These are phyloP conservation scores for Apostichopus japonicus DNA, from an alignment of 35 echinoderm and acorn worm genomes.

Conservation along the genomic window DNA sequence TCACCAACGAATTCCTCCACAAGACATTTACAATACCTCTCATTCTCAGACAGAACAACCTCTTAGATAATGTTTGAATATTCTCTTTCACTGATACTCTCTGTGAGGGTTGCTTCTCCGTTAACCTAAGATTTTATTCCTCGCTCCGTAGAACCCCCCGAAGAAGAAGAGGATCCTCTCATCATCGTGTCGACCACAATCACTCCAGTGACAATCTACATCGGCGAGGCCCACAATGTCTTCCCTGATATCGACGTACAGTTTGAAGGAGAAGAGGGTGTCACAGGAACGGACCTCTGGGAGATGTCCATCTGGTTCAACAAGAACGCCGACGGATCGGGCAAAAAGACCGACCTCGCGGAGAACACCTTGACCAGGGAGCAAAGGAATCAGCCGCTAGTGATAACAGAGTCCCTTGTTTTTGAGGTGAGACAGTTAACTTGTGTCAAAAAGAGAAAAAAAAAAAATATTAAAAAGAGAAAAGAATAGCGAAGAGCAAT, in stretches of 20 bases:
- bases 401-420: conserved; percentile 28
- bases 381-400: conserved; percentile 30
- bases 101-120: too few relatives aligned
- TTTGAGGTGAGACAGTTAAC: conserved; percentile 14
- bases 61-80: too few relatives aligned
- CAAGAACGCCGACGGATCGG: conserved; percentile 43
- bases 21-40: too few relatives aligned
- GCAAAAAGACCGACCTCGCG: conserved; percentile 1
- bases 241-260: conserved; percentile 33
- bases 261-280: conserved; percentile 37
- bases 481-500: too few relatives aligned
- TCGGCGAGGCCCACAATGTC: conserved; percentile 23
- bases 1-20: too few relatives aligned
- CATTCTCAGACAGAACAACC: too few relatives aligned
- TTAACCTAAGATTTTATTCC: background rate
- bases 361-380: background rate
- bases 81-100: too few relatives aligned
- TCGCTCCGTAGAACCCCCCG: background rate
- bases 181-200: conserved; percentile 45
- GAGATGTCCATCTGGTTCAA: conserved; percentile 41
- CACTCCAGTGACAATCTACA: conserved; percentile 36
- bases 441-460: too few relatives aligned
- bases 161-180: conserved; percentile 37
- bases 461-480: too few relatives aligned
- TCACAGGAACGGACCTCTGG: conserved; percentile 43